These are phyloP conservation scores for Hippocampus comes DNA, from an alignment of 2,113 vertebrate species.

Conservation along the genomic window DNA sequence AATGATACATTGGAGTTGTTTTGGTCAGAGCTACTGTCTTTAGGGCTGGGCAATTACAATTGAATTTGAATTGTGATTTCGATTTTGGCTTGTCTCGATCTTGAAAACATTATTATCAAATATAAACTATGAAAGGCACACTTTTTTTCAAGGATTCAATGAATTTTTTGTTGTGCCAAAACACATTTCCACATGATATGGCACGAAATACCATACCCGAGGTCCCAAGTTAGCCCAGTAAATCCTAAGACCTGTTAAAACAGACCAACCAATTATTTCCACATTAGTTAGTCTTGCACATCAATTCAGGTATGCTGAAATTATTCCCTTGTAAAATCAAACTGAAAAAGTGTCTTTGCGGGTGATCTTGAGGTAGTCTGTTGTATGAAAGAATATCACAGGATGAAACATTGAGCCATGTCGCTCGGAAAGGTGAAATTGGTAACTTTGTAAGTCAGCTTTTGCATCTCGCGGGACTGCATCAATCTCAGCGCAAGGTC, in stretches of 20 bases:
- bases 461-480: constrained; percentile 11
- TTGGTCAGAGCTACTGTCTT: no score
- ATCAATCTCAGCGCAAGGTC: constrained; percentile 43
- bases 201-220: neutral
- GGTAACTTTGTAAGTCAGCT: constrained; percentile 2
- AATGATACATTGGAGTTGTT: neutral
- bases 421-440: constrained; percentile 1
- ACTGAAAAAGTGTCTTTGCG: neutral
- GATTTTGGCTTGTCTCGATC: no score
- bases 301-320: no score
- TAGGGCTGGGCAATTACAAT: no score
- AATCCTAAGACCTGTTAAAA: no score
- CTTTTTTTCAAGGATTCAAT: neutral
- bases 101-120: no score
- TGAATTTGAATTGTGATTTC: no score
- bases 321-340: neutral
- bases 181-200: neutral
- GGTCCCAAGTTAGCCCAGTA: no score
- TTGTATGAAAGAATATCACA: neutral
- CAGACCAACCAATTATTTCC: no score
- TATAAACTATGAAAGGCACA: no score
- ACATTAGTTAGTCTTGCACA: no score
- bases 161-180: neutral
- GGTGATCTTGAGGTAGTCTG: neutral
- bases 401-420: constrained; percentile 10